A percentile compares a stretch with the other conserved stretches of the same genome.
Evolutionary conservation across 1,140 invertebrate genomes (phyloP).

Genomic region (Tetramorium alpestre): DNA sequence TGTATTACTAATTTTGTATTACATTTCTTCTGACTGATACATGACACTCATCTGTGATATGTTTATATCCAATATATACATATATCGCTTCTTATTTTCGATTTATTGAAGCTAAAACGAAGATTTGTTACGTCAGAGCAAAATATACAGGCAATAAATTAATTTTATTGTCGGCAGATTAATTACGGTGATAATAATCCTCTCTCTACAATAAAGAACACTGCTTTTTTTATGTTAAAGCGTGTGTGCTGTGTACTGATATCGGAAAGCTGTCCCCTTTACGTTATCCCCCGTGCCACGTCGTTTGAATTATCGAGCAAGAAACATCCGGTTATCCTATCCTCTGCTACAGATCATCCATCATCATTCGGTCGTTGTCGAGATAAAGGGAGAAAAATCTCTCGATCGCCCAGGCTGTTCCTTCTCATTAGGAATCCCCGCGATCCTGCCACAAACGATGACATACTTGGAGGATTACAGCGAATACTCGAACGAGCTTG

Average conservation of each 20-base stretch:
- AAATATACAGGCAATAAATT: conserved; percentile 25
- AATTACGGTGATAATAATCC: background rate
- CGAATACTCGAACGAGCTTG: no score
- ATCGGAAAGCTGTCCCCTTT: background rate
- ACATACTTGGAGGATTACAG: background rate
- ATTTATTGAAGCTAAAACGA: conserved; percentile 1
- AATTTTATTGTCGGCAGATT: conserved; percentile 14
- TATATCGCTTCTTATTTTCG: conserved; percentile 25
- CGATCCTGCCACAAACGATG: background rate
- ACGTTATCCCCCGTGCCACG: background rate
- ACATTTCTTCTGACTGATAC: conserved; percentile 34
- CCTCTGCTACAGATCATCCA: background rate
- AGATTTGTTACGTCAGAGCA: background rate
- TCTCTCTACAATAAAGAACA: background rate
- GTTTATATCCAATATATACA: conserved; percentile 27
- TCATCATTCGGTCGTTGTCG: background rate
- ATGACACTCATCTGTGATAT: conserved; percentile 47
- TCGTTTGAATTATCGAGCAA: background rate
- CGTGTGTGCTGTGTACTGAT: background rate
- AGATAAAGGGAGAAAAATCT: background rate
- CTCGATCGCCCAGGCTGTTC: background rate
- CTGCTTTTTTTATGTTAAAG: background rate
- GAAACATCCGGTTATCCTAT: background rate
- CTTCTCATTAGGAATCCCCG: background rate
- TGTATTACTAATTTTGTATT: background rate